These are phyloP conservation scores for Harpegnathos saltator DNA, from an alignment of 1,140 invertebrate species.

Conservation along the genomic window DNA sequence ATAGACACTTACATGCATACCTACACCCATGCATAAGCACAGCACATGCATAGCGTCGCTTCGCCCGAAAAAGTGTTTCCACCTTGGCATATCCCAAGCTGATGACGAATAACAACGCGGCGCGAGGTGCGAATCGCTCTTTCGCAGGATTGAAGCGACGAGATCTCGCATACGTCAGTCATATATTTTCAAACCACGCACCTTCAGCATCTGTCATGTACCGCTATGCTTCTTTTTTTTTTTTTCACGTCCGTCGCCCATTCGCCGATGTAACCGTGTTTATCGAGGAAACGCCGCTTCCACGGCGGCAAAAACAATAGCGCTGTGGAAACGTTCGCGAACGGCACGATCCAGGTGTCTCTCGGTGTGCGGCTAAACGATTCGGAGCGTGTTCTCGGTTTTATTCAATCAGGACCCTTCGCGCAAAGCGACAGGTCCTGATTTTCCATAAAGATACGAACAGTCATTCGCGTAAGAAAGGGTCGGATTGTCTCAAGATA, in stretches of 20 bases:
- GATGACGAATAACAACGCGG: too few species aligned
- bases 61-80: too few species aligned
- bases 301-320: neutral
- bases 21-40: too few species aligned
- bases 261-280: neutral
- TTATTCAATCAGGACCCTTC: neutral
- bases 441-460: conserved; percentile 3
- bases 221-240: neutral
- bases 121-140: neutral
- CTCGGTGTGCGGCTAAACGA: neutral
- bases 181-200: conserved; percentile 9
- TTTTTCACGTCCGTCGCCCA: neutral
- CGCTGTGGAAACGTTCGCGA: neutral
- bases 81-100: too few species aligned
- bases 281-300: neutral
- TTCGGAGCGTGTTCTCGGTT: neutral
- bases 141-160: conserved; percentile 42
- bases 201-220: conserved; percentile 26
- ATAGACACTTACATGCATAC: too few species aligned
- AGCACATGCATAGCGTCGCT: too few species aligned
- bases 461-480: neutral
- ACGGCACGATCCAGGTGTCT: neutral
- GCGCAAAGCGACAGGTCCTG: neutral
- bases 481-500: neutral
- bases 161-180: conserved; percentile 7